phyloP scores from a whole-genome alignment of 2,113 vertebrate species.

The Larimichthys polyactis region DNA sequence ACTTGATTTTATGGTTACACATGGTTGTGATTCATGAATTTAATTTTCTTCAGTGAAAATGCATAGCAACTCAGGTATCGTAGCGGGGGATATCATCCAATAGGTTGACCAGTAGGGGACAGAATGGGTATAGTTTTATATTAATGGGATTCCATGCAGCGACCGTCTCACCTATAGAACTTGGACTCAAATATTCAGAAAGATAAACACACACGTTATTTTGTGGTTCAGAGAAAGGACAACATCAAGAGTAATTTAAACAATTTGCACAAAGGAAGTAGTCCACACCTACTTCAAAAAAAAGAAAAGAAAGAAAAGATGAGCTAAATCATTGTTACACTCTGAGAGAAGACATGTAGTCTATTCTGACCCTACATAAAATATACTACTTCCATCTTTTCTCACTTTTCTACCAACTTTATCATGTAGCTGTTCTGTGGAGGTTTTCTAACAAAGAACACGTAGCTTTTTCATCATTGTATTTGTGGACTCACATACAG shows the following conservation, averaged over 20 bases:
- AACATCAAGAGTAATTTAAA: background rate
- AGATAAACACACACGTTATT: background rate
- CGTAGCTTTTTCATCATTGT: background rate
- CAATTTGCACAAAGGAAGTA: background rate
- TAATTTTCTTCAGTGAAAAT: background rate
- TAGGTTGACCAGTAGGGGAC: slow-evolving; percentile 23
- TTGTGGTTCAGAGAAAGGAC: background rate
- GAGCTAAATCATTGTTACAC: background rate
- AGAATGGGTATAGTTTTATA: background rate
- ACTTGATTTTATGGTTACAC: background rate
- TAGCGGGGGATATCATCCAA: background rate
- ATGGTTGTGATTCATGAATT: background rate
- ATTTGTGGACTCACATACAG: background rate
- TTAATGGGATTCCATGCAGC: background rate
- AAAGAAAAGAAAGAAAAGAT: background rate
- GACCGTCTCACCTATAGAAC: background rate
- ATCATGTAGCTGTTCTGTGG: background rate
- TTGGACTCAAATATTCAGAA: slow-evolving; percentile 13
- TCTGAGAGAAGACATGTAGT: background rate
- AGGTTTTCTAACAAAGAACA: background rate
- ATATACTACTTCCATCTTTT: background rate
- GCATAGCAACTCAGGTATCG: background rate
- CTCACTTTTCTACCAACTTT: background rate
- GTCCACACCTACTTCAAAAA: background rate
- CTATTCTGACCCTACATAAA: slow-evolving; percentile 1